Conservation (phyloP, 2,113 vertebrate genomes). For the Rutilus rutilus region DNA sequence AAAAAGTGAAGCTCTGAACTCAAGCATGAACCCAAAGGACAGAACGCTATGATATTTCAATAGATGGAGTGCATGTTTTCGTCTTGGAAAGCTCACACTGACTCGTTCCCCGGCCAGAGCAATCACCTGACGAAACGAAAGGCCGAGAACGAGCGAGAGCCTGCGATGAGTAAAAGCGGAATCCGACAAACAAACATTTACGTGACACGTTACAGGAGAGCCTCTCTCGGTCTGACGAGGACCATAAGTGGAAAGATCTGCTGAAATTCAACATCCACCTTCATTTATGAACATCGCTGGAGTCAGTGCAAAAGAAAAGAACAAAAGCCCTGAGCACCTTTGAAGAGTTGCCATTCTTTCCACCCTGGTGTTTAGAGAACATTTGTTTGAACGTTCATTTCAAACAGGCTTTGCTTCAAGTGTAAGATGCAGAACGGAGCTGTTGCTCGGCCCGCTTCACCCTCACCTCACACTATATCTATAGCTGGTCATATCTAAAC, state of each 20-base stretch:
- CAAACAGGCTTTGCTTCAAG: constrained; percentile 42
- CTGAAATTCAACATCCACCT: constrained; percentile 58
- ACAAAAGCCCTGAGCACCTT: constrained; percentile 38
- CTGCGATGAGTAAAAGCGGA: constrained; percentile 66
- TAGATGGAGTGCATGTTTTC: not conserved
- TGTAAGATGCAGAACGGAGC: constrained; percentile 14
- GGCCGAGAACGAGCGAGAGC: constrained; percentile 45
- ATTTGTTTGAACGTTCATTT: constrained; percentile 30
- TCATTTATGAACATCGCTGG: constrained; percentile 60
- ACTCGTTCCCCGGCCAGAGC: constrained; percentile 31
- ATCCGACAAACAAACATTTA: constrained; percentile 77
- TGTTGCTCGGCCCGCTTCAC: not conserved
- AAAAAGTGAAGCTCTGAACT: constrained; percentile 4
- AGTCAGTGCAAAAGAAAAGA: constrained; percentile 44
- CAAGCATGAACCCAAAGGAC: not conserved
- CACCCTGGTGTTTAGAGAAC: constrained; percentile 30
- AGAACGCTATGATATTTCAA: not conserved
- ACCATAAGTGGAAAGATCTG: constrained; percentile 73
- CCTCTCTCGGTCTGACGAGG: constrained; percentile 63
- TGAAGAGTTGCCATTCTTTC: constrained; percentile 43
- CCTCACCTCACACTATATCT: constrained; percentile 6
- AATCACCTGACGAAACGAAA: constrained; percentile 56
- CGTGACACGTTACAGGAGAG: constrained; percentile 77
- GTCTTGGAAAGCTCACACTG: constrained; percentile 38
- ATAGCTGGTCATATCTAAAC: not conserved